Base-by-base conservation (phyloP, 2,797 vertebrate genomes). In the Crax fasciolata region DNA sequence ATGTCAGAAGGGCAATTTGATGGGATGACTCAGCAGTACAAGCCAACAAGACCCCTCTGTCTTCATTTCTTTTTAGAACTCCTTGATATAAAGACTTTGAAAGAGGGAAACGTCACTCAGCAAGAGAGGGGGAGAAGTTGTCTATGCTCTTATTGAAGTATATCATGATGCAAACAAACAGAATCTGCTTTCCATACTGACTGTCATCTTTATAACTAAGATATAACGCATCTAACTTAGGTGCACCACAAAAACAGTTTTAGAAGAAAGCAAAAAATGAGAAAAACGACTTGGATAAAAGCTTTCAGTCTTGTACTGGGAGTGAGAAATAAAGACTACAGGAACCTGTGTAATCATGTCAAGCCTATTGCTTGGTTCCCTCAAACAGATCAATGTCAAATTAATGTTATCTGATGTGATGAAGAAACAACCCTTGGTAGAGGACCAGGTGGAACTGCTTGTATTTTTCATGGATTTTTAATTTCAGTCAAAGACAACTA, bases 371-470 rank as follows among this genome's bases (percentile, higher is more conserved):
- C 41, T 32, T 57, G 24, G 48, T 68, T 89, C 48, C 66, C 87
- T 46, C 65, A 67, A 59, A 23, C 9, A 72, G 28, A 84, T 67
- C 61, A 59, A 30, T 71, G 39, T 4, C 23, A 25, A 32, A 0
- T 24, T 72, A 63, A 30, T n/a, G 12, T 80, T 74, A 74, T 49
- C 52, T 68, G 38, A 51, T 44, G 43, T 0, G 0, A 89, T 78
- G 38, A 74, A 80, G 72, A 80, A 70, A n/a, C 21, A 74, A n/a
- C 20, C 20, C 32, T 49, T 71, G 44, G 13, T 71, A 54, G 38
- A 92, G 16, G 38, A 91, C 5, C 16, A 68, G 61, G 62, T 90
- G 49, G 49, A 88, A 90, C 72, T 90, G 58, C 66, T 90, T 78
- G 74, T 38, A 66, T 63, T 68, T 94, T 86, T 70, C 27, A 85